Conservation (phyloP, 2,797 vertebrate genomes). For the Heliangelus exortis region DNA sequence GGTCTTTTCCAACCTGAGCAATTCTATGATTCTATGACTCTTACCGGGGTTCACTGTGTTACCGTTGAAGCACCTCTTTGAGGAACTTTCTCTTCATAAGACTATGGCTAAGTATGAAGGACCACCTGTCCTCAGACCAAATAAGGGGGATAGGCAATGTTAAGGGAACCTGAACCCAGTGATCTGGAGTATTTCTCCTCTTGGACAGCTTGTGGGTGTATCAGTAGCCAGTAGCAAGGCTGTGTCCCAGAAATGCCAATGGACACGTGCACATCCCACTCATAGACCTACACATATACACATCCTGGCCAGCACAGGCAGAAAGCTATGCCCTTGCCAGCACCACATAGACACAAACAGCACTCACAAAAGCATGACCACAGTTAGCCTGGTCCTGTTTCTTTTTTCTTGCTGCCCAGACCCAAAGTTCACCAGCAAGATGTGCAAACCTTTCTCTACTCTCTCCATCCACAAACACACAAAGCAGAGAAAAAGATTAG, state of each 20-base stretch:
- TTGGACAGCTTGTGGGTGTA: background rate
- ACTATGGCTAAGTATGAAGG: background rate
- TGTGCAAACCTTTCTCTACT: background rate
- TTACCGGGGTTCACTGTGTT: background rate
- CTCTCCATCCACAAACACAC: background rate
- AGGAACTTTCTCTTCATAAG: background rate
- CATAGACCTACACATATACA: no score
- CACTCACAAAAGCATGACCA: background rate
- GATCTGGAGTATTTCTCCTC: background rate
- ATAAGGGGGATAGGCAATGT: background rate
- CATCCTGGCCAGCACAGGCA: background rate
- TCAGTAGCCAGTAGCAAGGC: background rate
- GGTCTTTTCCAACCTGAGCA: no score
- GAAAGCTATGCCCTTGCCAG: background rate
- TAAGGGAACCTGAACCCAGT: background rate
- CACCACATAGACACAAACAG: background rate
- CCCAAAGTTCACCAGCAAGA: background rate
- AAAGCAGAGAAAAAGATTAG: background rate
- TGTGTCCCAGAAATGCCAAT: background rate
- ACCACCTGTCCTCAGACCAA: background rate
- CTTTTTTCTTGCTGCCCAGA: background rate
- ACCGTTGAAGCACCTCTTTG: background rate
- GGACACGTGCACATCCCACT: rapidly evolving
- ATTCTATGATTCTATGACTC: no score
- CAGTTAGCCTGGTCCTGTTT: background rate